These are phyloP conservation scores for Phymatocera aterrima DNA, from an alignment of 2,888 invertebrate genomes.

Conservation along the genomic window DNA sequence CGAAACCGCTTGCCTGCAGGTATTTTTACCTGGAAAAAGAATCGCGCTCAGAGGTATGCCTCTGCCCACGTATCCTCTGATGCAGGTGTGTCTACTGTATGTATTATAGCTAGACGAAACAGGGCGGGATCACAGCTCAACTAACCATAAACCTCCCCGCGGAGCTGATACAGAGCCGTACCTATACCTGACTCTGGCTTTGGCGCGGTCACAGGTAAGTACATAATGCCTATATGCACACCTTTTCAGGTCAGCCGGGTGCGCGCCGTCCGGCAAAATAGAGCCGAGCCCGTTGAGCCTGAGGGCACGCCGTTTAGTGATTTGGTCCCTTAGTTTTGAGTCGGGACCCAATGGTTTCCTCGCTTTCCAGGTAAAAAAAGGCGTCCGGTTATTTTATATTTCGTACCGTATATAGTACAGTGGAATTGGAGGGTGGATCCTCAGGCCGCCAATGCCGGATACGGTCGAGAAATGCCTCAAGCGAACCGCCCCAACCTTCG, in stretches of 20 bases:
- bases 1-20: not conserved
- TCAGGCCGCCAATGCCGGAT: slow-evolving; percentile 46
- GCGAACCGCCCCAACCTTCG: slow-evolving; percentile 36
- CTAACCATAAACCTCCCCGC: not conserved
- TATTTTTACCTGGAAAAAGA: slow-evolving; percentile 31
- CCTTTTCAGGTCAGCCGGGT: not conserved
- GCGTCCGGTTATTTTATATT: slow-evolving; percentile 38
- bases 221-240: slow-evolving; percentile 20
- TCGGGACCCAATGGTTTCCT: slow-evolving; percentile 47
- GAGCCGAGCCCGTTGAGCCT: not conserved
- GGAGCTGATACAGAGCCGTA: not conserved
- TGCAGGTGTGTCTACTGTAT: not conserved
- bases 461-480: slow-evolving; percentile 30
- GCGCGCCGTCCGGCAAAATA: not conserved
- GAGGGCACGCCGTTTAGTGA: not conserved
- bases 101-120: slow-evolving; percentile 16
- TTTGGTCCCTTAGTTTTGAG: slow-evolving; percentile 8
- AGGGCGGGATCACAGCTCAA: slow-evolving; percentile 10
- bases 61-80: not conserved
- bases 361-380: slow-evolving; percentile 47
- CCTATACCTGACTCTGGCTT: not conserved
- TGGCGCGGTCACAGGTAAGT: too few relatives aligned
- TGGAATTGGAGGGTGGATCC: slow-evolving; percentile 46
- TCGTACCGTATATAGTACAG: not conserved
- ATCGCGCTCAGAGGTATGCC: not conserved